These are phyloP conservation scores for Drosophila phalerata DNA, from an alignment of 2,888 invertebrate genomes.

Conservation along the genomic window DNA sequence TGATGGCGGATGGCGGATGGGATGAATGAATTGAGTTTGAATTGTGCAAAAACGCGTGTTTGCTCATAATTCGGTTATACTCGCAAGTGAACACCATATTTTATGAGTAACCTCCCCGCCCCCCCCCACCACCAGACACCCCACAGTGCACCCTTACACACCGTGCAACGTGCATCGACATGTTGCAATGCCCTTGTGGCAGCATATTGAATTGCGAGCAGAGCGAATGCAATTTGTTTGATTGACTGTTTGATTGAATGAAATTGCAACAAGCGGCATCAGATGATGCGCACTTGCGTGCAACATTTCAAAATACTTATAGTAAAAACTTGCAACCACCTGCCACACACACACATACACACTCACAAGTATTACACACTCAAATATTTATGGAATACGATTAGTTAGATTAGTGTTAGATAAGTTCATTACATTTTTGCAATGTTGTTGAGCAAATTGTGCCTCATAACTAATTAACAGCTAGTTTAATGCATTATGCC, in stretches of 20 bases:
- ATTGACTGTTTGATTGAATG: conserved; percentile 78
- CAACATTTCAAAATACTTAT: conserved; percentile 3
- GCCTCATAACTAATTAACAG: conserved; percentile 11
- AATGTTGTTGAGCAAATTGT: conserved; percentile 3
- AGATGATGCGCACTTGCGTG: conserved; percentile 34
- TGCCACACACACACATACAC: conserved; percentile 9
- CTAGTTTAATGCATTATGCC: not conserved
- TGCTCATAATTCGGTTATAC: conserved; percentile 74
- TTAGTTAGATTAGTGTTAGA: conserved; percentile 6
- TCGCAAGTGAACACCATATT: conserved; percentile 29
- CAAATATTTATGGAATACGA: not conserved
- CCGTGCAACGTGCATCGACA: conserved; percentile 1
- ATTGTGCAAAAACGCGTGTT: conserved; percentile 40
- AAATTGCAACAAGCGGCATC: conserved; percentile 60
- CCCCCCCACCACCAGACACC: not conserved
- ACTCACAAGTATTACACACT: too few species aligned
- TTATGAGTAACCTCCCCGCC: not conserved
- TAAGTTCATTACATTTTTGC: not conserved
- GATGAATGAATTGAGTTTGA: not conserved
- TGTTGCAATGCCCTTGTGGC: conserved; percentile 43
- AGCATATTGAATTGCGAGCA: conserved; percentile 75
- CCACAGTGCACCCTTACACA: not conserved
- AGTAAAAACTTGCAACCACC: conserved; percentile 3
- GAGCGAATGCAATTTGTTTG: conserved; percentile 80
- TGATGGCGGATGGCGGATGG: not conserved